Evolutionary conservation across 2,888 invertebrate species (phyloP), one percentile per base, ranked within the genome.

Genomic region (Acheta domesticus): DNA sequence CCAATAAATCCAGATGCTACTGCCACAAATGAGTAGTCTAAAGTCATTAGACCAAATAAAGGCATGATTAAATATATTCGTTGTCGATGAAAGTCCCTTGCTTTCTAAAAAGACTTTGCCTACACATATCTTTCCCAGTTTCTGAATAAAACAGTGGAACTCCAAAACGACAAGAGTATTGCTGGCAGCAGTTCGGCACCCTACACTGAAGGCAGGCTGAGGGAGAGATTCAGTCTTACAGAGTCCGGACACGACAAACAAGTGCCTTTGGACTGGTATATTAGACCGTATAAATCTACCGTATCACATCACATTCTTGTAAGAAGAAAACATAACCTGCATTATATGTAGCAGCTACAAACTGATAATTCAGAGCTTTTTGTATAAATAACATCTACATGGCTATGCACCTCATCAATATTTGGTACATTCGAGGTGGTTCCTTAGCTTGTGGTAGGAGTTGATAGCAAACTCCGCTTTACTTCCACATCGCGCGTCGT

Each of bases 371-470:
- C 14, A 62, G 62, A n/a, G n/a, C 62, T 62, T 62, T 62, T 19
- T 62, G n/a, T 62, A 62, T 62, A 62, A 62, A 62, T 62, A 62
- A 62, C 62, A 62, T 62, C 62, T 62, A 62, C 62, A 62, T 19
- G n/a, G 62, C 14, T 62, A 36, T 36, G 36, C 36, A 36, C 62
- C n/a, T 62, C 62, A 62, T 62, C n/a, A 62, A n/a, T 62, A 62
- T 62, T 62, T 62, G 62, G 62, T 62, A 62, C 14, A 62, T n/a
- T 36, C 36, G 36, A 36, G 36, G 36, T 36, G 36, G 4, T 36
- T 36, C 5, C 36, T 36, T 36, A 62, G 14, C 62, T 8, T 62
- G 62, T 62, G 62, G 62, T n/a, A 12, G 62, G 16, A n/a, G 62
- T 62, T 62, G 1, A 16, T 1, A 0, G n/a, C 62, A 62, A 14